Conservation (phyloP, 2,113 vertebrate species). For the Hypocryptadius cinnamomeus region DNA sequence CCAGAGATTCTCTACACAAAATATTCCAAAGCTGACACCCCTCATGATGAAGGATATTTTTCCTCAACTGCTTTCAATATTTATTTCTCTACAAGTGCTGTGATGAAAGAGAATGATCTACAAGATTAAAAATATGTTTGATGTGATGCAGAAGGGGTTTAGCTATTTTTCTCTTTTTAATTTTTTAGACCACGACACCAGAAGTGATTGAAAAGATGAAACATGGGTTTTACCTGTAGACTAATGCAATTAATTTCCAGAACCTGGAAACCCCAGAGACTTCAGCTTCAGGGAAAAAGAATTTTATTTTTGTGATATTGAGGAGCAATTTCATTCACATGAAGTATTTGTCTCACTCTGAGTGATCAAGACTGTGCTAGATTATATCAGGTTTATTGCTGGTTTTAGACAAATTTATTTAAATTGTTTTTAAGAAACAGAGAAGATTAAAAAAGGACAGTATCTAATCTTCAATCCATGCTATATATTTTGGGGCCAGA, state of each 20-base stretch:
- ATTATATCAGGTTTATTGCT: neutral
- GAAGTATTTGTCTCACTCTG: neutral
- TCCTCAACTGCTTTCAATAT: neutral
- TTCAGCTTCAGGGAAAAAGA: neutral
- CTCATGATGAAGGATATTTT: neutral
- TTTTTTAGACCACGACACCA: neutral
- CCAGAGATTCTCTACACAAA: neutral
- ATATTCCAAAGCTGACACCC: neutral
- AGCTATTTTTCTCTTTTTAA: neutral
- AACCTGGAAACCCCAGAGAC: neutral
- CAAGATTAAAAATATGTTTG: neutral
- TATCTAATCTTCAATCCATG: neutral
- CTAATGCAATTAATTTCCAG: neutral
- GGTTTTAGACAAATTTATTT: neutral
- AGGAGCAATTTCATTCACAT: neutral
- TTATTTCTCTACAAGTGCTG: neutral
- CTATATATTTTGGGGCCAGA: neutral
- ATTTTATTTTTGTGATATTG: neutral
- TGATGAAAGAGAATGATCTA: neutral
- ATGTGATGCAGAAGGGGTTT: fast-evolving
- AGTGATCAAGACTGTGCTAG: neutral
- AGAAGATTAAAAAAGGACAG: neutral
- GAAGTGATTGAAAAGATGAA: neutral
- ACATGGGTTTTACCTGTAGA: neutral
- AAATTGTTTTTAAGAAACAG: neutral